Evolutionary conservation across 2,888 invertebrate genomes (phyloP), one percentile per base, ranked within the genome.

Genomic region (Anticlea derivata): DNA sequence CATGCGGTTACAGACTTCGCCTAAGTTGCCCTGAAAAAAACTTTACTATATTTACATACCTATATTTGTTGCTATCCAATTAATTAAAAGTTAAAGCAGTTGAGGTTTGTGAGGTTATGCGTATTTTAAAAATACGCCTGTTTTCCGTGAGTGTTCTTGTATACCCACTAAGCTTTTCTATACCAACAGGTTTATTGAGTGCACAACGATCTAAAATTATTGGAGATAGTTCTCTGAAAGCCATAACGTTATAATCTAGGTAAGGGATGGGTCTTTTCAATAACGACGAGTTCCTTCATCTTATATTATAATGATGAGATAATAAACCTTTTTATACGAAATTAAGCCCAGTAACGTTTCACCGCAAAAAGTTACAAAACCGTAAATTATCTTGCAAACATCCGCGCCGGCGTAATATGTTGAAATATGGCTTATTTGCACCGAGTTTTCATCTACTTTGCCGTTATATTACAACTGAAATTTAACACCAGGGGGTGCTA

Each of bases 341-440:
- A 50, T 44, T 44, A 44, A 50, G 38, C 20, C 5, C 17, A 33
- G 33, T 33, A 33, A 33, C 31, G 33, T 50, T 44, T 8, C 40
- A 23, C 41, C 24, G 37, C 33, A 39, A 50, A 46, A 50, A 34
- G 33, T 44, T 29, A 12, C 50, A n/a, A 44, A 38, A 31, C 44
- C 44, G 44, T 44, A 50, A 44, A 50, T 44, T 44, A 50, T 44
- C 44, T 44, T 50, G 7, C 37, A 38, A 50, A 50, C 50, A 50
- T 44, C 38, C 44, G 38, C 37, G 30, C 44, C 23, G 27, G 31
- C 38, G 40, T 44, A 44, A 39, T 50, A 44, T 39, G 50, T 50
- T 50, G 27, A 50, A 50, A 50, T 44, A 50, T 44, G 33, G 38
- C 50, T 50, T 50, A 50, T 44, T 50, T 50, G 50, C 44, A 50